Percentiles rank a stretch among this genome's conserved stretches.
phyloP scores from a whole-genome alignment of 1,140 invertebrate species.

The Marisa cornuarietis region DNA sequence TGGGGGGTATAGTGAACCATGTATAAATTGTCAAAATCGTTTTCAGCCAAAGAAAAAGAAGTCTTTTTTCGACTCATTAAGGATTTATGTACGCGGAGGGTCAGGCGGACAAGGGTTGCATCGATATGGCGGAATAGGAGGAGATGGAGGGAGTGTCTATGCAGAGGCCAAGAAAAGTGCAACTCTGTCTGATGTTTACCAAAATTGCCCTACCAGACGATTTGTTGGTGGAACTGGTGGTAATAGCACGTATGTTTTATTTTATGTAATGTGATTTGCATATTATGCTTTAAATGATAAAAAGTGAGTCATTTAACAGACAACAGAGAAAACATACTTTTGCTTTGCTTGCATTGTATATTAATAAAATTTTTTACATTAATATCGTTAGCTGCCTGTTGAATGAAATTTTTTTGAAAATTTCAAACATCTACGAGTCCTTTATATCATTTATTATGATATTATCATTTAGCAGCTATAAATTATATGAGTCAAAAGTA shows the following conservation, averaged over 20 bases:
- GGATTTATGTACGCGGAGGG: constrained; percentile 75
- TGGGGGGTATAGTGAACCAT: too few relatives aligned
- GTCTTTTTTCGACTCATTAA: constrained; percentile 52
- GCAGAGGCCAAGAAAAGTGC: constrained; percentile 71
- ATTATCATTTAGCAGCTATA: not conserved
- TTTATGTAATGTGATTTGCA: not conserved
- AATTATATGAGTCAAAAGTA: not conserved
- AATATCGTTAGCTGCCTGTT: not conserved
- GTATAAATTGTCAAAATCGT: too few relatives aligned
- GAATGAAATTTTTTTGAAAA: not conserved
- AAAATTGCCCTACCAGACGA: constrained; percentile 46
- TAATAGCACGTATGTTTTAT: constrained; percentile 47
- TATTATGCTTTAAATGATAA: too few relatives aligned
- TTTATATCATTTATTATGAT: not conserved
- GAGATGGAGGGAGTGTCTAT: constrained; percentile 94
- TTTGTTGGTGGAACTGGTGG: constrained; percentile 45
- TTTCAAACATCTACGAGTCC: not conserved
- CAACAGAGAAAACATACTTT: too few relatives aligned
- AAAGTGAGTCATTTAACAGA: too few relatives aligned
- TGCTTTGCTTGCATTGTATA: too few relatives aligned
- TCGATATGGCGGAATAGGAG: constrained; percentile 95
- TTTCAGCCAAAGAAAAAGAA: constrained; percentile 22
- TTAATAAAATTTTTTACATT: too few relatives aligned
- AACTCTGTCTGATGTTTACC: constrained; percentile 32
- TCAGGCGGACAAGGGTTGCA: constrained; percentile 92